Base-by-base conservation (phyloP, 2,888 invertebrate species). In the Seira ritae region DNA sequence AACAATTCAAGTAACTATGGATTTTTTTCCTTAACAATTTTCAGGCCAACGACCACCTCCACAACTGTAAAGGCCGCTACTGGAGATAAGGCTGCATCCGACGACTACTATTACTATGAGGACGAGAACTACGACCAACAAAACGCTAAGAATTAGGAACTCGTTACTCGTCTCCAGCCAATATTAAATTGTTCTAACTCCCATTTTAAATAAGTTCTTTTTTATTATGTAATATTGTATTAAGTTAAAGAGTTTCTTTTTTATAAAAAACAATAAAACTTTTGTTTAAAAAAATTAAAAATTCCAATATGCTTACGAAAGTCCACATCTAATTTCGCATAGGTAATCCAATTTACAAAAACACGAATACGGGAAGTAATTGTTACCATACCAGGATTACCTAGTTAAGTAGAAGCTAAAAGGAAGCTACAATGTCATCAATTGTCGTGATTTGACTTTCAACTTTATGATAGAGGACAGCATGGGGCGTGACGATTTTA, bases 51-150 rank as follows among this genome's bases (percentile, higher is more conserved):
- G 23, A 69, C 81, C 15, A 74, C 84, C 24, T 83, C 87, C 31
- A 86, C 88, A 60, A 79, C 82, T 19, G 80, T 86, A 10, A 84
- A 85, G 68, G 46, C 80, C 50, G 80, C 74, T 1, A 73, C 85
- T 42, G 80, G 69, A 42, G 85, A 76, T 46, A 87, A 86, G 81
- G 79, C 83, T 50, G 15, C 46, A 24, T 66, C 80, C 1, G 88
- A 88, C 46, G 88, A 88, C 69, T 80, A 84, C 31, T 88, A 88
- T 60, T 88, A 88, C 55, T 88, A 88, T 71, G n/a, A n/a, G n/a
- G 88, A 88, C 66, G 88, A 88, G 31, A 86, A 87, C 75, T 85
- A 88, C 81, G 87, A 88, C 46, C 87, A 87, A 80, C n/a, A n/a
- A n/a, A 84, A 81, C 46, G 83, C 86, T 62, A 75, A n/a, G n/a